phyloP scores from a whole-genome alignment of 2,888 invertebrate genomes.

The Lasiommata megera region DNA sequence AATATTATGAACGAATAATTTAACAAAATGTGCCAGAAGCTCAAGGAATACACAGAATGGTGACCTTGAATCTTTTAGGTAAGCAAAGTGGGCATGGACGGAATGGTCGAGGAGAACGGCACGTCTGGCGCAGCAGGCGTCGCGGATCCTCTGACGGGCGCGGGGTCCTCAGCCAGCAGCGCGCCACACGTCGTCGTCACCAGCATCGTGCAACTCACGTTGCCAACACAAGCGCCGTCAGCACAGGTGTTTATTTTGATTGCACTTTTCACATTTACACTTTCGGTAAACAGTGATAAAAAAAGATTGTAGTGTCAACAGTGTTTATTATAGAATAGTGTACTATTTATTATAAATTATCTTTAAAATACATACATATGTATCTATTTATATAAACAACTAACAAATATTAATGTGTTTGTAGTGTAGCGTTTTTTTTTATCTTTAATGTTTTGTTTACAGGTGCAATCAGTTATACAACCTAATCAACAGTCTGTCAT shows the following conservation, averaged over 20 bases:
- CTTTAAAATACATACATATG: too few species aligned
- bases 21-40: constrained; percentile 47
- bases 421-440: constrained; percentile 23
- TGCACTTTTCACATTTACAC: not conserved
- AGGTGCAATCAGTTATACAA: constrained; percentile 98
- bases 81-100: constrained; percentile 89
- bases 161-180: constrained; percentile 53
- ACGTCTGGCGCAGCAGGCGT: constrained; percentile 66
- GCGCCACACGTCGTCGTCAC: constrained; percentile 79
- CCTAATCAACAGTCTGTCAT: constrained; percentile 97
- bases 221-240: constrained; percentile 84
- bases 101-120: constrained; percentile 96
- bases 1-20: constrained; percentile 43
- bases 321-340: not conserved
- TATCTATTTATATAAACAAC: too few species aligned
- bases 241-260: constrained; percentile 82
- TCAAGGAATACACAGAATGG: constrained; percentile 69
- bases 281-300: not conserved
- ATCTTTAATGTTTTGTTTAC: constrained; percentile 47
- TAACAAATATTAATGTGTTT: too few species aligned
- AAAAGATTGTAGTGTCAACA: too few species aligned
- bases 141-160: constrained; percentile 60
- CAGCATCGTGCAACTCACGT: constrained; percentile 94
- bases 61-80: constrained; percentile 84
- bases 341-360: too few species aligned